Percentiles rank a stretch among this genome's conserved stretches.
Evolutionary conservation across 2,888 invertebrate species (phyloP).

Genomic region (Peribatodes rhomboidaria): DNA sequence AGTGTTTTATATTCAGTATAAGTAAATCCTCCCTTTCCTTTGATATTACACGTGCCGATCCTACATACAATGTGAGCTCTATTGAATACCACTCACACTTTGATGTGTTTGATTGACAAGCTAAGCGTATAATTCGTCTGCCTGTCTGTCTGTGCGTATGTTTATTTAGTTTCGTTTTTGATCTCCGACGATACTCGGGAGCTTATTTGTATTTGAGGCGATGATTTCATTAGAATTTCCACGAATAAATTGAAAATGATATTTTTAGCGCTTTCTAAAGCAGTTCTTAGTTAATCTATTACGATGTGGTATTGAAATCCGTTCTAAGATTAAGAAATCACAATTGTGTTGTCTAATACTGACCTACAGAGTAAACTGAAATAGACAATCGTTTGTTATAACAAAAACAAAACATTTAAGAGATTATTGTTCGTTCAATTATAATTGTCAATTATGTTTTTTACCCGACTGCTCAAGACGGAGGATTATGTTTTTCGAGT

Average conservation of each 20-base stretch:
- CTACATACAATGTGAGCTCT: background rate
- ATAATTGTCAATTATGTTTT: too few species aligned
- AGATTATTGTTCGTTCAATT: too few species aligned
- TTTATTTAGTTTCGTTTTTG: slow-evolving; percentile 27
- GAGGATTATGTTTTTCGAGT: too few species aligned
- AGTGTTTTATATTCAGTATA: too few species aligned
- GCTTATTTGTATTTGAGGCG: slow-evolving; percentile 2
- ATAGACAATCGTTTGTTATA: too few species aligned
- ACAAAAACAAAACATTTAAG: too few species aligned
- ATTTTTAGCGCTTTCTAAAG: background rate
- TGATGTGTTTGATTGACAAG: slow-evolving; percentile 43
- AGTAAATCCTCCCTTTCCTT: background rate
- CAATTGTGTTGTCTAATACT: too few species aligned
- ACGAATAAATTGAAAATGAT: background rate
- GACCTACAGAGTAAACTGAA: too few species aligned
- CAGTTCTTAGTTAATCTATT: background rate
- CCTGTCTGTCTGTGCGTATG: slow-evolving; percentile 26
- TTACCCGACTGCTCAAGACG: too few species aligned
- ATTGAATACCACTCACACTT: slow-evolving; percentile 30
- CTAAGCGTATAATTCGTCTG: slow-evolving; percentile 35
- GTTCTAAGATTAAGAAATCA: too few species aligned
- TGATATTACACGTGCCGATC: slow-evolving; percentile 6
- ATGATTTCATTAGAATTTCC: slow-evolving; percentile 1
- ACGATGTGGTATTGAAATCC: background rate
- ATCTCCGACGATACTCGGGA: slow-evolving; percentile 23